Conservation (phyloP, 2,797 vertebrate genomes). For the Taeniopygia guttata region DNA sequence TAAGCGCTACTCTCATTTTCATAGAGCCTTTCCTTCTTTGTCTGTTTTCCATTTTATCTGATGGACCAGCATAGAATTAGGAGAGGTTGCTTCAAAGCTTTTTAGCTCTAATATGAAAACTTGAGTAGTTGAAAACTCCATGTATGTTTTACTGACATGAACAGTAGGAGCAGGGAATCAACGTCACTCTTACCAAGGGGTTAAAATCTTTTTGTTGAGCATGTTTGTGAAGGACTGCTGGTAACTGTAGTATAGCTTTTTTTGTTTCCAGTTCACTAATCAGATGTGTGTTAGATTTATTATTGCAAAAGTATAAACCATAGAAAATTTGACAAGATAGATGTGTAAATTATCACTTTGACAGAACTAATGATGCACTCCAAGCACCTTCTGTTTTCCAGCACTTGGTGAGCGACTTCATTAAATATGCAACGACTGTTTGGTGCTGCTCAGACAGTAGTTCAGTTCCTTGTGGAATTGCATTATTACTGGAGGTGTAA, state of each 20-base stretch:
- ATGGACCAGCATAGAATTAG: not conserved
- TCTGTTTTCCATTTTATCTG: not conserved
- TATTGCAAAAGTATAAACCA: constrained; percentile 89
- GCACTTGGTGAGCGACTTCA: constrained; percentile 82
- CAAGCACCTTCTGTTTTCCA: constrained; percentile 98
- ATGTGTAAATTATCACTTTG: constrained; percentile 99
- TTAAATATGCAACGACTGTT: constrained; percentile 87
- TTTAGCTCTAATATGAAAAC: not conserved
- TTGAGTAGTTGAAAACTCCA: not conserved
- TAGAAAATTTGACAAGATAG: constrained; percentile 99
- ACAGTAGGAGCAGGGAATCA: not conserved
- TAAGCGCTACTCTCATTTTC: not conserved
- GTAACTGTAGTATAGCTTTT: constrained; percentile 60
- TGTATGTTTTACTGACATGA: not conserved
- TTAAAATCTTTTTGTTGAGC: constrained; percentile 70
- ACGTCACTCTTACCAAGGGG: constrained; percentile 20
- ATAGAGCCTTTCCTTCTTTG: not conserved
- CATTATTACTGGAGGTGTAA: constrained; percentile 78
- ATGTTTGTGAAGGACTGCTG: constrained; percentile 64
- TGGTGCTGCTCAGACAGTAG: constrained; percentile 81
- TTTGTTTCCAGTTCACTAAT: constrained; percentile 81
- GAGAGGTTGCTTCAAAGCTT: not conserved
- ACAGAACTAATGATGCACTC: constrained; percentile 99
- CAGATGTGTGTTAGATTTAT: constrained; percentile 94
- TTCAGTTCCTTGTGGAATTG: constrained; percentile 87